Base-by-base conservation (phyloP, 2,888 invertebrate species). In the Silvanus unidentatus region DNA sequence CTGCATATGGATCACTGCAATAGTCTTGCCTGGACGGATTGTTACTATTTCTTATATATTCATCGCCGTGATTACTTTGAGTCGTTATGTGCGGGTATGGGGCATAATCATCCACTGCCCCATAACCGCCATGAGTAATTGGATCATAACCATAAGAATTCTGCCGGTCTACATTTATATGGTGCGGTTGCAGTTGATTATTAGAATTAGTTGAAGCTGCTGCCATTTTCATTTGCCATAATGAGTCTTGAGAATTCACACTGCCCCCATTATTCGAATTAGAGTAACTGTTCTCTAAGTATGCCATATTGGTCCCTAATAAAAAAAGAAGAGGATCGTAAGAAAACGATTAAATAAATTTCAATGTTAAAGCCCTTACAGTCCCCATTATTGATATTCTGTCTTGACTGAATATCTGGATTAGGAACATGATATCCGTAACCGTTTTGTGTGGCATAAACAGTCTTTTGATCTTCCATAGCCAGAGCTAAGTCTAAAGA, bases 251-350 rank as follows among this genome's bases (percentile, higher is more conserved):
- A 2, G 92, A 93, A 75, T 94, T 92, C 45, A 93, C 92, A 61
- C 92, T 92, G 56, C 93, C 93, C n/a, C 92, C 92, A 71, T 92
- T 91, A 75, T 92, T 92, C 48, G 91, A 92, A 70, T 92, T 92
- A 47, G 91, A 88, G 73, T 92, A 92, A 70, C 89, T 90, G 73
- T 90, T 90, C 70, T 92, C 92, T 74, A 90, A 82, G 74, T 91
- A 92, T 52, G 86, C 88, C 84, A 89, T 88, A 72, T 89, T 89
- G 53, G 84, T 84, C 82, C 88, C 88, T 88, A 71, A 9, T 71
- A 66, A 52, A 44, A 49, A 40, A 47, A 42, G n/a, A 12, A 16
- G 28, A 11, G n/a, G n/a, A n/a, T n/a, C n/a, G n/a, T n/a, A n/a
- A 28, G 27, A 40, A 27, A 10, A 10, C 22, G 22, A 10, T 22